A percentile compares a stretch with the other conserved stretches of the same genome.
Evolutionary conservation across 35 echinoderm and acorn worm species (phyloP).

Genomic region (Chiridota heheva): DNA sequence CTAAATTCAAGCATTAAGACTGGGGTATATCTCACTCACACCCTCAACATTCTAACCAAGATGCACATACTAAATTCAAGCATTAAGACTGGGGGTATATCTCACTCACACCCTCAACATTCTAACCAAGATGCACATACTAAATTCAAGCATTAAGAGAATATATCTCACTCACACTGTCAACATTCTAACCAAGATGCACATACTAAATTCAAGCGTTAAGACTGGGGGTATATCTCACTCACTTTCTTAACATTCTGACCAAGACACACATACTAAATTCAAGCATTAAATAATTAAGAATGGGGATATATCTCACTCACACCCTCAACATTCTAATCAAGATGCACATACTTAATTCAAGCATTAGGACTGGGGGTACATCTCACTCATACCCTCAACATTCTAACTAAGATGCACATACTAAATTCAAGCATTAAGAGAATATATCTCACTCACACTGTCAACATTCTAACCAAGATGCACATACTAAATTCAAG

Average conservation of each 20-base stretch:
- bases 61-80: too few relatives aligned
- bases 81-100: too few relatives aligned
- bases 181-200: not conserved
- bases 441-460: not conserved
- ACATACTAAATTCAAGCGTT: not conserved
- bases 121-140: not conserved
- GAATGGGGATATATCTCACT: not conserved
- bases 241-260: not conserved
- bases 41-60: too few relatives aligned
- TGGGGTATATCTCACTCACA: too few relatives aligned
- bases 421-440: not conserved
- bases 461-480: not conserved
- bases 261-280: not conserved
- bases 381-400: not conserved
- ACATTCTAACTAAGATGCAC: not conserved
- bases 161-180: not conserved
- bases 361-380: not conserved
- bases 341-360: not conserved
- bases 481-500: not conserved
- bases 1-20: too few relatives aligned
- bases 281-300: not conserved
- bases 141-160: not conserved
- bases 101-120: not conserved
- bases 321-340: not conserved
- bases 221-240: not conserved